Evolutionary conservation across 1,140 invertebrate species (phyloP), one percentile per base, ranked within the genome.

Genomic region (Diorhabda sublineata): DNA sequence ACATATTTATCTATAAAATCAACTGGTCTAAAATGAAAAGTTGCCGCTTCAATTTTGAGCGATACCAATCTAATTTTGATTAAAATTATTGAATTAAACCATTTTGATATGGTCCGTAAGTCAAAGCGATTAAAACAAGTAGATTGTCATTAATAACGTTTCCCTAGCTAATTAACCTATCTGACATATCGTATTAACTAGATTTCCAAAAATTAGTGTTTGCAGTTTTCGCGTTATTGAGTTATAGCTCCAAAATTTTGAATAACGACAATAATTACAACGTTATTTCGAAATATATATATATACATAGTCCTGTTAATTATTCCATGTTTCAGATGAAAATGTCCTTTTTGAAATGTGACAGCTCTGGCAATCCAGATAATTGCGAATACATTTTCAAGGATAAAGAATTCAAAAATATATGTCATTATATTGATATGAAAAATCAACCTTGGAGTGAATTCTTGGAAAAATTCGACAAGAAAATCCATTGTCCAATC

Each of bases 301-400:
- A 26, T 26, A 26, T 26, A 26, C 1, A 26, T 26, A 26, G 26
- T 26, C 26, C 26, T 26, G 26, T 26, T 26, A 26, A 26, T 26
- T 1, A 26, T 26, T 8, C 47, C n/a, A 52, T 52, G 60, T 61
- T 70, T 43, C 68, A 75, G 75, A 69, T 72, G 52, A 47, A 47
- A 11, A 67, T 76, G n/a, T 75, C 67, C 52, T 67, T 78, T 42
- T 74, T 71, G 69, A 75, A 75, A 70, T 78, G 77, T 59, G 74
- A 76, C 59, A 65, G 66, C 8, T 73, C 69, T 9, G 76, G 72
- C 8, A 74, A 74, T 63, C 73, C 72, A 56, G 75, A 77, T 64
- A 73, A 57, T 68, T 77, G 76, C 61, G 77, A 78, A 69, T 76
- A 73, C 58, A 58, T 73, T 26, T 26, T 77, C n/a, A 76, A 73